Base-by-base conservation (phyloP, 2,888 invertebrate genomes). In the Quadriops clusia region DNA sequence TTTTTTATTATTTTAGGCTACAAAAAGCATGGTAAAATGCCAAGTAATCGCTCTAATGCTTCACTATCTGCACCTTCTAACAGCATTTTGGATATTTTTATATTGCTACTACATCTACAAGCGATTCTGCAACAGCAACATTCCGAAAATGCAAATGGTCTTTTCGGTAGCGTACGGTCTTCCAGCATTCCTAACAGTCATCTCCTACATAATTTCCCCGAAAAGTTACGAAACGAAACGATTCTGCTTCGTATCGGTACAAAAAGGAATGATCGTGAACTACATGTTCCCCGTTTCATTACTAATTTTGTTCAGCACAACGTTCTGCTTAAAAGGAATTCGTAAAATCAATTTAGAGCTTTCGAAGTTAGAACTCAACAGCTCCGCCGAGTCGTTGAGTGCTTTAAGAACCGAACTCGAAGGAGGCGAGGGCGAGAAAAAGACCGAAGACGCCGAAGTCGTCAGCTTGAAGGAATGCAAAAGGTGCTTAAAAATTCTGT, bases 161-260 rank as follows among this genome's bases (percentile, higher is more conserved):
- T 73, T 71, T 45, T 53, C 72, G 14, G 55, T 71, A 28, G 72
- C 75, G 1, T 77, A 76, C 57, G 68, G 71, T 8, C 63, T 71
- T 6, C 77, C 77, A 1, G 72, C 72, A 18, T 56, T 72, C 20
- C 63, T 75, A 37, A 74, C 77, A n/a, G 64, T 76, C 70, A 78
- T 74, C 40, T 75, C 77, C 38, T 77, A 74, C 48, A 66, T 72
- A 5, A 60, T 74, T n/a, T 71, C 77, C 16, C 74, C 77, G 46
- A 68, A 72, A 42, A 78, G 77, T 39, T 80, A 79, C 49, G 80
- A 82, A 60, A 74, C 72, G 17, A 72, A 72, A 42, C 70, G 72
- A 45, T 81, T 78, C 50, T 82, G 81, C 51, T 82, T 80, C 73
- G 74, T 81, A 68, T 79, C 79, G 0, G 74, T 80, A 23, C 77